These are phyloP conservation scores for Zaprionus lineosus DNA, from an alignment of 2,888 invertebrate species.

Conservation along the genomic window DNA sequence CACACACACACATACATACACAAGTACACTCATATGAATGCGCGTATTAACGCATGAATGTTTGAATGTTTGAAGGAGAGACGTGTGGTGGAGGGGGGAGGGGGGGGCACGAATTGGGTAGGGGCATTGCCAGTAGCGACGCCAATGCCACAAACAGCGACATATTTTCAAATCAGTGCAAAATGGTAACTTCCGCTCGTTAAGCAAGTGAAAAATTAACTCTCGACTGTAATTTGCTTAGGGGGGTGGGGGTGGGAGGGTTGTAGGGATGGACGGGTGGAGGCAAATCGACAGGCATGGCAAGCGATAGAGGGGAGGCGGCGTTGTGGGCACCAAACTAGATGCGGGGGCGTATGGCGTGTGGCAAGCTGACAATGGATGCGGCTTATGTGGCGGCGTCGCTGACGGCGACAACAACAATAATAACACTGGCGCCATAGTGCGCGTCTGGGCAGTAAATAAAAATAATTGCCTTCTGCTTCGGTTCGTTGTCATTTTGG, in stretches of 20 bases:
- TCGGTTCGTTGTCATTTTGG: conserved; percentile 70
- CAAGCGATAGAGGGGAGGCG: neutral
- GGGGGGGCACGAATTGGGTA: neutral
- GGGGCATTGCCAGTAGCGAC: conserved; percentile 56
- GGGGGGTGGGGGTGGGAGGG: neutral
- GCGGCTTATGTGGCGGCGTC: conserved; percentile 70
- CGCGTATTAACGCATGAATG: conserved; percentile 69
- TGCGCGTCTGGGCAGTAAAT: conserved; percentile 81
- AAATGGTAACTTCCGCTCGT: conserved; percentile 82
- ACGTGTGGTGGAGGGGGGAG: neutral
- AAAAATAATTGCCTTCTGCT: conserved; percentile 81
- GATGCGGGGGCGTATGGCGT: conserved; percentile 34
- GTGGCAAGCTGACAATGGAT: conserved; percentile 70
- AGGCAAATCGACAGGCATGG: conserved; percentile 20
- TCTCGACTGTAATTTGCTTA: conserved; percentile 75
- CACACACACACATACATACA: neutral
- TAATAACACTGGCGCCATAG: conserved; percentile 80
- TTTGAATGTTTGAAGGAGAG: neutral
- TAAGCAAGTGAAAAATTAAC: conserved; percentile 82
- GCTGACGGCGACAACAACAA: conserved; percentile 49
- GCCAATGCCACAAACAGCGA: conserved; percentile 74
- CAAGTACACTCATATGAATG: conserved; percentile 64
- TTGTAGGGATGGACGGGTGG: no score
- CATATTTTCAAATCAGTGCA: conserved; percentile 81
- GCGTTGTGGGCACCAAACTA: conserved; percentile 36